Evolutionary conservation across 1,140 invertebrate species (phyloP), one percentile per base, ranked within the genome.

Genomic region (Battus philenor): DNA sequence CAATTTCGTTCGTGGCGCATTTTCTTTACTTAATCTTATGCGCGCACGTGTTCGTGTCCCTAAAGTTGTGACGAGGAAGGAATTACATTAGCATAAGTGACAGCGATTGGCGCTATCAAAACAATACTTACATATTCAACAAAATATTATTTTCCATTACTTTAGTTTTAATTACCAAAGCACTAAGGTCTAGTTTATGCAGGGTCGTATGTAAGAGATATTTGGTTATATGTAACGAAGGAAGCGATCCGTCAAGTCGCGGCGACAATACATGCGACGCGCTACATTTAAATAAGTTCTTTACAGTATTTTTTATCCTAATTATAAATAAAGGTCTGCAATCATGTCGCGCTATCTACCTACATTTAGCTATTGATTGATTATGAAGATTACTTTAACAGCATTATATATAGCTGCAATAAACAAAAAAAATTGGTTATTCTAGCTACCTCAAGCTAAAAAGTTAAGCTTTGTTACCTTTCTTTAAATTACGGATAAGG

Each of bases 61-160:
- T 13, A 41, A 41, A 41, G 38, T 41, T 41, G 38, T 41, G 38
- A 41, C 38, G 26, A 27, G 38, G 24, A 41, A 27, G 38, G 38
- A 41, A 41, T 41, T 26, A 17, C 38, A 41, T 41, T 41, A 41
- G 29, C 38, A 41, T 41, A 41, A 41, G 38, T 41, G 38, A 41
- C 38, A 41, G 38, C 38, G 26, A 41, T 41, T 29, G 38, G 38
- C 29, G 38, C 38, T 41, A 41, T 41, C 38, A 41, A 41, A 41
- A 41, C 38, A 41, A 41, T 41, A 41, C 38, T 41, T 41, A 41
- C 26, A 29, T 41, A 41, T 41, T 29, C 38, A 29, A 2, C 38
- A 17, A 29, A 41, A 7, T 9, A 27, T 16, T 17, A 29, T 9
- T 7, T 4, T 20, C 1, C 6, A 5, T 27, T 10, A 13, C 8